phyloP scores from a whole-genome alignment of 2,113 vertebrate species.

The Lasiurus borealis region DNA sequence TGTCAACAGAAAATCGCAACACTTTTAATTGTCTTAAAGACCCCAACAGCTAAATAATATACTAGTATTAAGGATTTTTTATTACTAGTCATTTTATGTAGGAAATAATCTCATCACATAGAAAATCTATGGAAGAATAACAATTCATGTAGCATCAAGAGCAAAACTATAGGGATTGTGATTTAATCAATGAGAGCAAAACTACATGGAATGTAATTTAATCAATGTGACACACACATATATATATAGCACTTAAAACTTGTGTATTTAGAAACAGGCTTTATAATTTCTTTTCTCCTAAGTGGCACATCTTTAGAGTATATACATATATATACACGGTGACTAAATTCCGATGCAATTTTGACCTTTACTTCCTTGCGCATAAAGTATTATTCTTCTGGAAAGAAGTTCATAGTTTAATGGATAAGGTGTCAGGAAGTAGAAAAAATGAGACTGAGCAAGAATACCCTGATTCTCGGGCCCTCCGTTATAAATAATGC shows the following conservation, averaged over 20 bases:
- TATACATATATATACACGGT: slow-evolving; percentile 41
- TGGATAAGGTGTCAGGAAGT: slow-evolving; percentile 86
- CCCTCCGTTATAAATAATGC: slow-evolving; percentile 89
- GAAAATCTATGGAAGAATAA: background rate
- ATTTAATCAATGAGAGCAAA: background rate
- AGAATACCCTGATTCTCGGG: slow-evolving; percentile 84
- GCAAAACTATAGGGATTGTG: background rate
- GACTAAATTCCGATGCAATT: slow-evolving; percentile 84
- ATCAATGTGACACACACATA: background rate
- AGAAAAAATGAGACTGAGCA: slow-evolving; percentile 84
- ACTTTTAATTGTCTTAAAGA: background rate
- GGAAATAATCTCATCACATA: background rate
- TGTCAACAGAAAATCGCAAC: background rate
- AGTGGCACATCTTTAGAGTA: slow-evolving; percentile 67
- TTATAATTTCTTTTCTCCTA: slow-evolving; percentile 65
- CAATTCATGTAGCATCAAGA: background rate
- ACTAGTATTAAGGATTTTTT: background rate
- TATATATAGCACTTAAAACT: background rate
- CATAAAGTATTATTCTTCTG: slow-evolving; percentile 84
- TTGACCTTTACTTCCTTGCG: slow-evolving; percentile 82
- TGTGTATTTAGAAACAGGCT: slow-evolving; percentile 44
- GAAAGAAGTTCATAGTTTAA: slow-evolving; percentile 86
- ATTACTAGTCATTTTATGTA: background rate
- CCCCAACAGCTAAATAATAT: slow-evolving; percentile 10
- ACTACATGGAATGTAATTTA: background rate